Conservation (phyloP, 2,113 vertebrate species). For the Rhodinocichla rosea region DNA sequence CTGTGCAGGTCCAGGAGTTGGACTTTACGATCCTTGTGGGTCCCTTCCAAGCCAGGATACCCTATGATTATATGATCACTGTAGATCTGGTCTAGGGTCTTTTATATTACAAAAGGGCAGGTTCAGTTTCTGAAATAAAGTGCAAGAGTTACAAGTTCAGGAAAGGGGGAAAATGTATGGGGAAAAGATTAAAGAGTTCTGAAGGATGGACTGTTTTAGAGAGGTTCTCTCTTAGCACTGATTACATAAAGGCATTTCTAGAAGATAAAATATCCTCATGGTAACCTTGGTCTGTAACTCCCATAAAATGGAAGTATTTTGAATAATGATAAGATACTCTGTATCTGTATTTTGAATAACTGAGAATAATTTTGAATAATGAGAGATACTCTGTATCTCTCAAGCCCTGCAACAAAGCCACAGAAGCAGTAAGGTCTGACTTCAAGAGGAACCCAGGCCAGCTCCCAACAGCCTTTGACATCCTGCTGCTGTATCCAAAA, state of each 20-base stretch:
- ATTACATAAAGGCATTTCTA: not conserved
- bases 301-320: not conserved
- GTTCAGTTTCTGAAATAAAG: not conserved
- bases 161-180: not conserved
- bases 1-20: not conserved
- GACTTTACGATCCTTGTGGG: not conserved
- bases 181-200: not conserved
- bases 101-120: not conserved
- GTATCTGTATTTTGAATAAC: not conserved
- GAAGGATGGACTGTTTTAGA: not conserved
- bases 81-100: not conserved
- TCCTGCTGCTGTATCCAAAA: not conserved
- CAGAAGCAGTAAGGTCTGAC: not conserved
- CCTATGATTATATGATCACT: not conserved
- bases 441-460: not conserved
- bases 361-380: not conserved
- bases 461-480: not conserved
- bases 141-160: not conserved
- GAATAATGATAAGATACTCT: not conserved
- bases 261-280: not conserved
- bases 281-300: not conserved
- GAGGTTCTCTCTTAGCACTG: not conserved
- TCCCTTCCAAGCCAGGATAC: not conserved
- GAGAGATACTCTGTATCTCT: not conserved
- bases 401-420: not conserved